phyloP scores from a whole-genome alignment of 2,888 invertebrate genomes.

The Acanthosepion pharaonis region DNA sequence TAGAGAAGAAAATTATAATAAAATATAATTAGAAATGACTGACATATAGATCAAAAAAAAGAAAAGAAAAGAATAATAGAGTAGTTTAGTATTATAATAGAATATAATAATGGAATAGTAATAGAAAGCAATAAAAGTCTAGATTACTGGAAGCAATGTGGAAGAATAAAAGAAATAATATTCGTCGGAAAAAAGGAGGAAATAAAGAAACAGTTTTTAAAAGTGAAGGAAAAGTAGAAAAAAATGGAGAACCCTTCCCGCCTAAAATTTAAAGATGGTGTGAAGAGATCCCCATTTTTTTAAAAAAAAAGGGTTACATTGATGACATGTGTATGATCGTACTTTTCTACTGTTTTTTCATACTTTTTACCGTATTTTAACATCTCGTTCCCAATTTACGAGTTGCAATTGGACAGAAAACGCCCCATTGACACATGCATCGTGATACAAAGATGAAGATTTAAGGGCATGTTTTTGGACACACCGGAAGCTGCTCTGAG shows the following conservation, averaged over 20 bases:
- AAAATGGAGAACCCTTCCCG: neutral
- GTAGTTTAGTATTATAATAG: too few relatives aligned
- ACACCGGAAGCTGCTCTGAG: neutral
- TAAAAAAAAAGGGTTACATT: neutral
- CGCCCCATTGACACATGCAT: neutral
- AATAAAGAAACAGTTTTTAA: too few relatives aligned
- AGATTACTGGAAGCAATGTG: too few relatives aligned
- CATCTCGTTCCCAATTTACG: neutral
- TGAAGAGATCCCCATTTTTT: neutral
- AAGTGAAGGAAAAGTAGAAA: neutral
- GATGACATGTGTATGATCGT: neutral
- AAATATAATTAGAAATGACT: too few relatives aligned
- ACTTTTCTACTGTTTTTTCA: neutral
- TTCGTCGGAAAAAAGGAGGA: too few relatives aligned
- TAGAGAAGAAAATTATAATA: too few relatives aligned
- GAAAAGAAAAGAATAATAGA: too few relatives aligned
- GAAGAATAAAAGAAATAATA: too few relatives aligned
- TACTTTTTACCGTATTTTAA: neutral
- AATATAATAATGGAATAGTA: too few relatives aligned
- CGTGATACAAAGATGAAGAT: neutral
- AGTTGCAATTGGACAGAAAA: neutral
- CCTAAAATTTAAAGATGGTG: neutral
- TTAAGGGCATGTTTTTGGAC: neutral
- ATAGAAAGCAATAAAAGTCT: too few relatives aligned
- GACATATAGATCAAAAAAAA: too few relatives aligned